Conservation (phyloP, 2,113 vertebrate genomes). For the Thryonomys swinderianus region DNA sequence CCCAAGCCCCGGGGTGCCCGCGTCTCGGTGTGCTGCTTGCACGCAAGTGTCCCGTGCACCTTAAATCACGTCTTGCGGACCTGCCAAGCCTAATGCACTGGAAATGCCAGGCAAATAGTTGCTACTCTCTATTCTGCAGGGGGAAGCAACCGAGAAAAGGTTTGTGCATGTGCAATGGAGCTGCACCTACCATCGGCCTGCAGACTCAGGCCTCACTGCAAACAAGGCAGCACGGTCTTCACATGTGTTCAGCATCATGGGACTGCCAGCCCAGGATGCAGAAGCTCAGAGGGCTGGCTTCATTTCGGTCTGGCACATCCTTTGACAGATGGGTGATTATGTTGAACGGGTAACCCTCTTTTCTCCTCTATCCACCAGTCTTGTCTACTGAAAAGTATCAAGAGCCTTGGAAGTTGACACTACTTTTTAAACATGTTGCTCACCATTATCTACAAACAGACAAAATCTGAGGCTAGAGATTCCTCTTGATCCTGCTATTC, state of each 20-base stretch:
- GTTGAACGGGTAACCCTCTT: background rate
- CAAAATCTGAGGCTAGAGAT: background rate
- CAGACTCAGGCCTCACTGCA: no score
- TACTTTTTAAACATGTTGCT: background rate
- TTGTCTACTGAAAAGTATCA: background rate
- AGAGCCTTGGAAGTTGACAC: background rate
- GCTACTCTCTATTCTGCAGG: background rate
- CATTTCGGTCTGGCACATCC: no score
- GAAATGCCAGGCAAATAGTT: background rate
- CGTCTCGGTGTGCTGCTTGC: no score
- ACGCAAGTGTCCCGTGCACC: background rate
- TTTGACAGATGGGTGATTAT: accelerated
- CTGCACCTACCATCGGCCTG: background rate
- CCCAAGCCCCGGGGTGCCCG: no score
- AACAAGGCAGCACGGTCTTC: background rate
- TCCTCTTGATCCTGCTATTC: background rate
- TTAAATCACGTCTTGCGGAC: background rate
- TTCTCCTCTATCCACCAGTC: accelerated
- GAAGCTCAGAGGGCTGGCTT: no score
- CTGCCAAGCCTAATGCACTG: background rate
- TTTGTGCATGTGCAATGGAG: background rate
- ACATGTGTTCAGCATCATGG: background rate
- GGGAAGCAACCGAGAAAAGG: background rate
- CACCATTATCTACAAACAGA: background rate
- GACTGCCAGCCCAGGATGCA: background rate